These are phyloP conservation scores for Eupeodes corollae DNA, from an alignment of 1,140 invertebrate species.

Conservation along the genomic window DNA sequence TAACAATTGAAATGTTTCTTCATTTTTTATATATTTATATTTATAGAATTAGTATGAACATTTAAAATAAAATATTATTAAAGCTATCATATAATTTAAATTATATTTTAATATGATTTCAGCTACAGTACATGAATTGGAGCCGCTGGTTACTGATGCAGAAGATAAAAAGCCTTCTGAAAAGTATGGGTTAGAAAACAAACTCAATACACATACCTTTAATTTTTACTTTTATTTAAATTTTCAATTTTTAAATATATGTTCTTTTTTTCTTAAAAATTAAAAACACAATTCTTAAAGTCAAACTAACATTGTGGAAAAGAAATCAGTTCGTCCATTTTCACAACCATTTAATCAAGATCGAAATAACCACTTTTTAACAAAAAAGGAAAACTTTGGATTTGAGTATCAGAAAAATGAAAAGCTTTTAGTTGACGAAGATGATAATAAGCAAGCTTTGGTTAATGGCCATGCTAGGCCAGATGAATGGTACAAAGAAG, in stretches of 20 bases:
- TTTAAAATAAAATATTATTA: background rate
- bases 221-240: background rate
- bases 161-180: conserved; percentile 39
- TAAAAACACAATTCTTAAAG: background rate
- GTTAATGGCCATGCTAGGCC: background rate
- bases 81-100: conserved; percentile 8
- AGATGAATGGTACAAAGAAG: conserved; percentile 68
- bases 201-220: background rate
- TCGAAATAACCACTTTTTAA: conserved; percentile 39
- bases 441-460: background rate
- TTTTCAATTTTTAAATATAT: background rate
- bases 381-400: conserved; percentile 36
- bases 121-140: conserved; percentile 49
- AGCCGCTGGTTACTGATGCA: conserved; percentile 63
- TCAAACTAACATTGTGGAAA: conserved; percentile 26
- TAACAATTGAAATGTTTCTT: too few species aligned
- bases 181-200: conserved; percentile 28
- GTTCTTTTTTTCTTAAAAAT: background rate
- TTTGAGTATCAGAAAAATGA: conserved; percentile 14
- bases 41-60: background rate
- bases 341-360: conserved; percentile 47
- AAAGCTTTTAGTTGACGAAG: background rate
- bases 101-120: conserved; percentile 32
- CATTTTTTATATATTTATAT: background rate
- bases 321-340: conserved; percentile 44